Conservation (phyloP, 2,113 vertebrate genomes). For the Tiliqua scincoides region DNA sequence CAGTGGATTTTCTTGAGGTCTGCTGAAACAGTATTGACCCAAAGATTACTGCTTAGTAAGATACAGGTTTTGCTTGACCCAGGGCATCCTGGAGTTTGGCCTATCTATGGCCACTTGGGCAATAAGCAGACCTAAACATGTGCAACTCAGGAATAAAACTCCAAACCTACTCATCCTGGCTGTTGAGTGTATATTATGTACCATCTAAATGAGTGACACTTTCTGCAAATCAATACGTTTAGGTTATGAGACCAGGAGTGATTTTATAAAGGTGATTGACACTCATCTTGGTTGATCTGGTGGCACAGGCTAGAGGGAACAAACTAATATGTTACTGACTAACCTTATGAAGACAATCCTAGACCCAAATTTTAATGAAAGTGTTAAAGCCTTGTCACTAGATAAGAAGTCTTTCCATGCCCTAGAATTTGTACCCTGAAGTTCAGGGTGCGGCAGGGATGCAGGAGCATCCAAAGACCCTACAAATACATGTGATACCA, state of each 20-base stretch:
- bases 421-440: background rate
- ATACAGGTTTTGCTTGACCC: background rate
- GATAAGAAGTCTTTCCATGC: background rate
- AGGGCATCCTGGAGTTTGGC: background rate
- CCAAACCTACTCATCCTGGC: background rate
- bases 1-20: slow-evolving; percentile 10
- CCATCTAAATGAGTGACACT: background rate
- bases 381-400: background rate
- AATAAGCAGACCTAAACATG: background rate
- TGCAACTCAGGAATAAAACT: no score
- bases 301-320: background rate
- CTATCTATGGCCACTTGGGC: background rate
- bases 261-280: background rate
- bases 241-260: background rate
- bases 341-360: background rate
- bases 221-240: background rate
- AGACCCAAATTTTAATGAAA: background rate
- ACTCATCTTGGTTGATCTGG: background rate
- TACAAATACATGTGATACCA: background rate
- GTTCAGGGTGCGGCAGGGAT: background rate
- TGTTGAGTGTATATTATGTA: background rate
- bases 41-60: slow-evolving; percentile 8
- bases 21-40: slow-evolving; percentile 25
- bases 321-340: background rate
- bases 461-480: background rate